A percentile compares a stretch with the other conserved stretches of the same genome.
Conservation (phyloP, 2,888 invertebrate genomes). For the Mechanitis mazaeus region DNA sequence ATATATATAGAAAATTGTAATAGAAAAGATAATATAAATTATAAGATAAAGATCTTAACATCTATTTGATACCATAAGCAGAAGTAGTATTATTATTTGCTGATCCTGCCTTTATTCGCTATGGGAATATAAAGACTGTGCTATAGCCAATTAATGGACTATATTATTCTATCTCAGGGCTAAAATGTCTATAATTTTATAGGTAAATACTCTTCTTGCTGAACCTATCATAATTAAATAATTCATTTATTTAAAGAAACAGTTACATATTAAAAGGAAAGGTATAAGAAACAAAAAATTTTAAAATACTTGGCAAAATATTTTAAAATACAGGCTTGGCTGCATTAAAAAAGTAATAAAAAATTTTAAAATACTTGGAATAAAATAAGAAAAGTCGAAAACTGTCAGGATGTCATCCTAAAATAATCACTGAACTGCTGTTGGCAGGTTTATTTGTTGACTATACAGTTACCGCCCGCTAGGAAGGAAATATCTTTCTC, state of each 20-base stretch:
- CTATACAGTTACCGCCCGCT: constrained; percentile 23
- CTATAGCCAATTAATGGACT: not conserved
- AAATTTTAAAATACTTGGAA: not conserved
- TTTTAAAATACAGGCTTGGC: not conserved
- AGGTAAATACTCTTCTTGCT: not conserved
- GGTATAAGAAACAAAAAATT: not conserved
- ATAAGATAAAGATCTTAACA: not conserved
- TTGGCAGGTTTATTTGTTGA: constrained; percentile 27
- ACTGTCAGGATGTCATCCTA: constrained; percentile 18
- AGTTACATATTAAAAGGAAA: no score
- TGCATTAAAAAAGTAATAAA: not conserved
- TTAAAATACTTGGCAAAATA: not conserved
- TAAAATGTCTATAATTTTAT: no score
- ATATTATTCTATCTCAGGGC: no score
- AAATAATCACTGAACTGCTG: constrained; percentile 18
- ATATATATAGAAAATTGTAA: not conserved
- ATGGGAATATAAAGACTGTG: not conserved
- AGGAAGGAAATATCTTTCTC: constrained; percentile 19
- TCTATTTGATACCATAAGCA: constrained; percentile 15
- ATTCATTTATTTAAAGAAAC: no score
- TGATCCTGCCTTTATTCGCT: constrained; percentile 1
- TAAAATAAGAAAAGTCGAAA: constrained; percentile 18
- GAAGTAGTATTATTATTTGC: constrained; percentile 16
- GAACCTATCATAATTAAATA: not conserved
- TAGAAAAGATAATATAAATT: not conserved